Conservation (phyloP, 1,140 invertebrate genomes). For the Proctacanthus coquilletti region DNA sequence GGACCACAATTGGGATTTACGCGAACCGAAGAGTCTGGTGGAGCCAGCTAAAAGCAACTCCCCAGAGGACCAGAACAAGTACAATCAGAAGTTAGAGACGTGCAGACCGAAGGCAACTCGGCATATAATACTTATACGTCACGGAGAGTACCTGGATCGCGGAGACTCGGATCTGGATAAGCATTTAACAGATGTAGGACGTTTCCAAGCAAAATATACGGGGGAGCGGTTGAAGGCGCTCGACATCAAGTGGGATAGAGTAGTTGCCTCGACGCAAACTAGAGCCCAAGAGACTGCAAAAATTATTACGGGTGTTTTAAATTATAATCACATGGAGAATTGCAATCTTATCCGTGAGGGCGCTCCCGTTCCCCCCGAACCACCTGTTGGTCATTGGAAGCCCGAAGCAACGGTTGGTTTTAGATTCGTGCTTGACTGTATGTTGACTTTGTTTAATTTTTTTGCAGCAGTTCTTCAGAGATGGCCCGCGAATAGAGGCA, state of each 20-base stretch:
- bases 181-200: conserved; percentile 63
- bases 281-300: conserved; percentile 80
- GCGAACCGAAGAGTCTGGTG: conserved; percentile 54
- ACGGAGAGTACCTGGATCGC: conserved; percentile 80
- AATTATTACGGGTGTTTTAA: conserved; percentile 48
- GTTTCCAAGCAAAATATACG: conserved; percentile 66
- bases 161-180: conserved; percentile 60
- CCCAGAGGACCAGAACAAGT: conserved; percentile 45
- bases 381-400: conserved; percentile 70
- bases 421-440: too few species aligned
- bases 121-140: conserved; percentile 81
- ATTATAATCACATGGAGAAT: conserved; percentile 38
- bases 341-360: conserved; percentile 81
- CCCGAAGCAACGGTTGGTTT: conserved; percentile 58
- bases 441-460: conserved; percentile 10
- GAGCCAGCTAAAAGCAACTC: conserved; percentile 37
- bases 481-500: conserved; percentile 93
- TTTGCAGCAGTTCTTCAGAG: conserved; percentile 76
- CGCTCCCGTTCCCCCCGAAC: conserved; percentile 88
- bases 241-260: conserved; percentile 55
- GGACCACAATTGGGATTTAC: conserved; percentile 79
- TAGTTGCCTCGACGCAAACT: conserved; percentile 84
- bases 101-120: conserved; percentile 54
- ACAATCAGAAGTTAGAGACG: conserved; percentile 43
- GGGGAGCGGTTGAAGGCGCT: conserved; percentile 61